Evolutionary conservation across 2,888 invertebrate species (phyloP), one percentile per base, ranked within the genome.

Genomic region (Eretmocerus hayati): DNA sequence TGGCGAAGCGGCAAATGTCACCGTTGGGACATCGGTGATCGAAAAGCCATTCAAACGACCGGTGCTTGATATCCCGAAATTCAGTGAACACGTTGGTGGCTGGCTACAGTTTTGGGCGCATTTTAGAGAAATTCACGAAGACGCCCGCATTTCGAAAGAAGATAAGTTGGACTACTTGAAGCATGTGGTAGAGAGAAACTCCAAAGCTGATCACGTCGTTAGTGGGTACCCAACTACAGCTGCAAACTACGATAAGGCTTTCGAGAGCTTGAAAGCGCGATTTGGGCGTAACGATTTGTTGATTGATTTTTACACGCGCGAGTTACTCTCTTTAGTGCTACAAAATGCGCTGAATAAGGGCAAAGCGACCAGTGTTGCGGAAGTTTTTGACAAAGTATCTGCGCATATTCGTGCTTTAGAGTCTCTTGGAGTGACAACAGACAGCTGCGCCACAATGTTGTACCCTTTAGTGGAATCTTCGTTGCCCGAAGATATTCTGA

Each of bases 251-350:
- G 36, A 48, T 1, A 58, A 59, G 33, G 62, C 55, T 2, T 52
- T 65, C 8, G 53, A 40, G 1, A 48, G 50, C 42, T 46, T 62
- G 30, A 58, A 56, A 54, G 55, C 52, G 38, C 46, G 63, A 32
- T 65, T 65, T 47, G 61, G 61, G 18, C 49, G 58, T 37, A 58
- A 62, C 19, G 62, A 63, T 32, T 39, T 65, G 9, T 52, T 62
- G 22, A 50, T 61, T 16, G 64, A 65, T 40, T 58, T 59, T 30
- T 62, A 64, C 51, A 56, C 60, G 20, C 32, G 62, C 31, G 61
- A 64, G 39, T 42, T 64, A 16, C 46, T 66, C 30, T 56, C 55
- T 32, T 39, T 66, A 30, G 56, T 66, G 21, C 21, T 64, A 9
- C 54, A 55, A 15, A n/a, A n/a, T n/a, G n/a, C n/a, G 15, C 4